Evolutionary conservation across 2,113 vertebrate genomes (phyloP).

Genomic region (Lasiurus cinereus): DNA sequence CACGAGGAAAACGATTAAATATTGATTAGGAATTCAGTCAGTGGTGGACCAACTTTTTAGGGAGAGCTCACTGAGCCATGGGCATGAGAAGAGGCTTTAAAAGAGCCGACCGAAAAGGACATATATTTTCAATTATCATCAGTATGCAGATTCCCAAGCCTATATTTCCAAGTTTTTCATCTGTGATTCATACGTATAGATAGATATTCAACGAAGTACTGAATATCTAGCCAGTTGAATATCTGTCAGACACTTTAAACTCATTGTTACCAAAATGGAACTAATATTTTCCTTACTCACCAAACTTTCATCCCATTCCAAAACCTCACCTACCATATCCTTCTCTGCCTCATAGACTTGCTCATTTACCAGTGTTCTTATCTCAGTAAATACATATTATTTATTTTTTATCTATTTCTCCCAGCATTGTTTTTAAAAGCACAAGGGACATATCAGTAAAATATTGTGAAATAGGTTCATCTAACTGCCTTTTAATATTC

Average conservation of each 20-base stretch:
- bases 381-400: conserved; percentile 1
- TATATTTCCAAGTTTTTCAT: conserved; percentile 41
- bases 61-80: background rate
- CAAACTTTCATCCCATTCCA: background rate
- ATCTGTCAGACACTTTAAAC: conserved; percentile 10
- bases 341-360: background rate
- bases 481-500: conserved; percentile 1
- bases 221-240: background rate
- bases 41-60: conserved; percentile 33
- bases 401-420: background rate
- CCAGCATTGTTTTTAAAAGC: background rate
- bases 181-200: background rate
- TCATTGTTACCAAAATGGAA: conserved; percentile 22
- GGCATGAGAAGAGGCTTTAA: conserved; percentile 8
- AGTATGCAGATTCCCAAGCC: background rate
- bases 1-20: conserved; percentile 44
- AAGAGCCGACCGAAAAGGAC: background rate
- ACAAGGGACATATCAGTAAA: background rate
- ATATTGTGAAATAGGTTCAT: background rate
- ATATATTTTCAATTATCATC: background rate
- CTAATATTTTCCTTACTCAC: background rate
- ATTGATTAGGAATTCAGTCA: conserved; percentile 45
- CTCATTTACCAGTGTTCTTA: background rate
- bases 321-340: background rate
- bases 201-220: background rate